Percentiles rank a stretch among this genome's conserved stretches.
These are phyloP conservation scores for Lithobius niger DNA, from an alignment of 1,140 invertebrate species.

Conservation along the genomic window DNA sequence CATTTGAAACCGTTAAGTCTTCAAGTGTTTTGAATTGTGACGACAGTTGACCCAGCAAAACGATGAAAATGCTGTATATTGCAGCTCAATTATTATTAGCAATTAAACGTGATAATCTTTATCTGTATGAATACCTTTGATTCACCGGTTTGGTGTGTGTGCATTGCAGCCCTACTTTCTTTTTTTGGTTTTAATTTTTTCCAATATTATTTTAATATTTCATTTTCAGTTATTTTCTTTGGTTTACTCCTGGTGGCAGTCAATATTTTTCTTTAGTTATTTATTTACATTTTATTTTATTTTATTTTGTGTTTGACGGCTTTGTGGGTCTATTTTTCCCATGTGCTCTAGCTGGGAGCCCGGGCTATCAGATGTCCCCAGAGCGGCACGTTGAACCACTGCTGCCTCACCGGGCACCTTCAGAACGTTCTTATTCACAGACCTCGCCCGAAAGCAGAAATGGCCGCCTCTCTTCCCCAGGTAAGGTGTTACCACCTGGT, in stretches of 20 bases:
- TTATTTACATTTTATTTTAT: not conserved
- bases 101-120: too few species aligned
- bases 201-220: not conserved
- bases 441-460: constrained; percentile 12
- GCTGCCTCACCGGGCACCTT: constrained; percentile 3
- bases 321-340: constrained; percentile 1
- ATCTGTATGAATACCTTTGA: too few species aligned
- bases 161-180: not conserved
- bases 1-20: too few species aligned
- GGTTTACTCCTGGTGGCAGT: too few species aligned
- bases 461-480: constrained; percentile 18
- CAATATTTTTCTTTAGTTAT: not conserved
- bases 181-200: not conserved
- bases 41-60: too few species aligned
- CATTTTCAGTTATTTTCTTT: not conserved
- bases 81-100: too few species aligned
- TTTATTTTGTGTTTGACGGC: not conserved
- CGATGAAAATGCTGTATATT: too few species aligned
- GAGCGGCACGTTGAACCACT: not conserved
- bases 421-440: constrained; percentile 22
- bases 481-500: constrained; percentile 12
- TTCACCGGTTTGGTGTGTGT: too few species aligned
- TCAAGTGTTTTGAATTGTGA: too few species aligned
- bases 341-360: not conserved
- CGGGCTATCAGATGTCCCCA: constrained; percentile 6